Evolutionary conservation across 1,140 invertebrate genomes (phyloP).

Genomic region (Microplitis mediator): DNA sequence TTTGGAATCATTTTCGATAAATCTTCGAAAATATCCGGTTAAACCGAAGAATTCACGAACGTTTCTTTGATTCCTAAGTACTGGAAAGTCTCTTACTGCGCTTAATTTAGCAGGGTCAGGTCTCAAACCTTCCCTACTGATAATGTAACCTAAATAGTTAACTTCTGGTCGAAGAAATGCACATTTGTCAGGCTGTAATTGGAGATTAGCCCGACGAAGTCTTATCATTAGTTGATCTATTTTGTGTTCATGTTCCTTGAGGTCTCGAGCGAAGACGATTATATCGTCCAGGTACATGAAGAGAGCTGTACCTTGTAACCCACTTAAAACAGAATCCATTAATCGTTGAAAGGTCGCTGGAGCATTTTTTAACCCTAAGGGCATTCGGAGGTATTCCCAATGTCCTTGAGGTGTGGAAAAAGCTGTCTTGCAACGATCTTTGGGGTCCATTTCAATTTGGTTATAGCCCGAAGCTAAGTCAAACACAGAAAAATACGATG

Average conservation of each 20-base stretch:
- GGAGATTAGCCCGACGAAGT: not conserved
- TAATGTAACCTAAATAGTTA: too few relatives aligned
- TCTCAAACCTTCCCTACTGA: too few relatives aligned
- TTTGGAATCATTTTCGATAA: not conserved
- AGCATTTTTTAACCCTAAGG: not conserved
- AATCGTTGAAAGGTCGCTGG: not conserved
- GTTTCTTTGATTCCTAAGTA: too few relatives aligned
- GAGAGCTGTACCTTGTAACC: not conserved
- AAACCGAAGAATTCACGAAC: too few relatives aligned
- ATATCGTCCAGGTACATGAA: slow-evolving; percentile 7
- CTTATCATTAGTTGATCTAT: not conserved
- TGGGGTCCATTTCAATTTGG: not conserved
- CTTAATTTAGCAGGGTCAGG: too few relatives aligned
- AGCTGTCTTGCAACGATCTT: not conserved
- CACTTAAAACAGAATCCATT: not conserved
- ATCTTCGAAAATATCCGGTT: not conserved
- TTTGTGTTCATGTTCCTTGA: not conserved
- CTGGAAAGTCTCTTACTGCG: too few relatives aligned
- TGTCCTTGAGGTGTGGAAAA: slow-evolving; percentile 3
- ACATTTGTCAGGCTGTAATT: slow-evolving; percentile 8
- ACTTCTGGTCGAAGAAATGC: not conserved
- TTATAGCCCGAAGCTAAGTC: not conserved
- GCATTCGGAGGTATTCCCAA: not conserved
- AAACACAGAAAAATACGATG: not conserved
- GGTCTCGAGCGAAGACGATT: not conserved